A percentile compares a stretch with the other conserved stretches of the same genome.
These are phyloP conservation scores for Zophobas morio DNA, from an alignment of 1,140 invertebrate species.

Conservation along the genomic window DNA sequence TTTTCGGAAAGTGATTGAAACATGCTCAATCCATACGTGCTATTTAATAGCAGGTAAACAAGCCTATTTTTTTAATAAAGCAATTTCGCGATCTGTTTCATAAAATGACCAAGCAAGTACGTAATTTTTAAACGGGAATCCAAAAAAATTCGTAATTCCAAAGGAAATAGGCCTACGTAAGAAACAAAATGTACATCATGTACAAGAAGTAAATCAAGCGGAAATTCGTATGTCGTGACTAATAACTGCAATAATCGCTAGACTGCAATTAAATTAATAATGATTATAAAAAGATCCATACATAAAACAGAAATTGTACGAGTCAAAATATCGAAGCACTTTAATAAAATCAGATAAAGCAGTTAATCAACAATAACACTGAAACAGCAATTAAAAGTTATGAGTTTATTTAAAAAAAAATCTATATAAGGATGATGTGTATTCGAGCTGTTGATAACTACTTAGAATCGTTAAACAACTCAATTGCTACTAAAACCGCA, in stretches of 20 bases:
- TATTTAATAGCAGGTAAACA: too few relatives aligned
- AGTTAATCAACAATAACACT: conserved; percentile 8
- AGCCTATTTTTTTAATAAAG: too few relatives aligned
- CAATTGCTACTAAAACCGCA: neutral
- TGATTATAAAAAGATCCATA: neutral
- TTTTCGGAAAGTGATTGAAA: too few relatives aligned
- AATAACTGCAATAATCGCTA: neutral
- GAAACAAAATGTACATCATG: neutral
- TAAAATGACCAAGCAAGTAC: too few relatives aligned
- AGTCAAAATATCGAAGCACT: neutral
- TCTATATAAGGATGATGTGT: conserved; percentile 31
- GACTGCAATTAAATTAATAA: neutral
- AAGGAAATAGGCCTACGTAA: too few relatives aligned
- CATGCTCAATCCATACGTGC: too few relatives aligned
- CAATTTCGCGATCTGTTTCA: too few relatives aligned
- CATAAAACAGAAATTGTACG: neutral
- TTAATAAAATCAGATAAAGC: conserved; percentile 12
- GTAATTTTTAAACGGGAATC: neutral
- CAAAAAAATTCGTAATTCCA: neutral
- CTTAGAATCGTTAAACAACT: neutral
- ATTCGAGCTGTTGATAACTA: conserved; percentile 5
- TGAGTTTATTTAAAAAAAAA: conserved; percentile 21
- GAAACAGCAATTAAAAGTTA: conserved; percentile 16
- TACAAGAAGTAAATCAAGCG: neutral
- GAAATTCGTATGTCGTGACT: conserved; percentile 3